Evolutionary conservation across 2,797 vertebrate genomes (phyloP), one percentile per base, ranked within the genome.

Genomic region (Protosalanx chinensis): DNA sequence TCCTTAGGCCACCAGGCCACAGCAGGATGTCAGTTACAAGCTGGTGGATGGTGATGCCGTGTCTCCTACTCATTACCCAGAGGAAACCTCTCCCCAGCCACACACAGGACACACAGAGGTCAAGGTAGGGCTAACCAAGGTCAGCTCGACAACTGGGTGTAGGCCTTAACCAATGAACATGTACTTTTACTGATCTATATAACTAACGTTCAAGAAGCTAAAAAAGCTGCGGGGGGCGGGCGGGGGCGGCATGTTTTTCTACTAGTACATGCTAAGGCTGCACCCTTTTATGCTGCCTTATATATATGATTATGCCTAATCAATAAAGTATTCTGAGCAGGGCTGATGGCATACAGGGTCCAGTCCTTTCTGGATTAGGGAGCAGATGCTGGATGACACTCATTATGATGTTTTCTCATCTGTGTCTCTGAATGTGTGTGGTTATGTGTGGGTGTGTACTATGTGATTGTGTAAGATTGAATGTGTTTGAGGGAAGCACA

Each of bases 371-470:
- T n/a, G 51, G 51, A 56, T 7, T 56, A 51, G 37, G 64, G 10
- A 49, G 27, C 23, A 66, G 64, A 23, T 23, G 5, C 37, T 27
- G n/a, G 27, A 41, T 23, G 41, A 51, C 4, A 66, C 64, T 20
- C 41, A 66, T 49, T 51, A 20, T 30, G 64, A 41, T 41, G 15
- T 27, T 41, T 51, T 20, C 64, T 33, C n/a, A n/a, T 37, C 18
- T 20, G 23, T 20, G 5, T 20, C 10, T 66, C 35, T 66, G 64
- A 46, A 37, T 49, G 37, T 49, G 64, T 66, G 64, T 66, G 64
- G 41, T 10, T 66, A 20, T 66, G 64, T 66, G 64, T 66, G 64
- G 46, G 35, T 23, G 64, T 23, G 37, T 46, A 13, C 41, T 46
- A 46, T 66, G 64, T 66, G 64, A 20, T 7, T 20, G 33, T 46